A percentile compares a stretch with the other conserved stretches of the same genome.
phyloP scores from a whole-genome alignment of 2,113 vertebrate species.

The Paracanthobrama guichenoti region DNA sequence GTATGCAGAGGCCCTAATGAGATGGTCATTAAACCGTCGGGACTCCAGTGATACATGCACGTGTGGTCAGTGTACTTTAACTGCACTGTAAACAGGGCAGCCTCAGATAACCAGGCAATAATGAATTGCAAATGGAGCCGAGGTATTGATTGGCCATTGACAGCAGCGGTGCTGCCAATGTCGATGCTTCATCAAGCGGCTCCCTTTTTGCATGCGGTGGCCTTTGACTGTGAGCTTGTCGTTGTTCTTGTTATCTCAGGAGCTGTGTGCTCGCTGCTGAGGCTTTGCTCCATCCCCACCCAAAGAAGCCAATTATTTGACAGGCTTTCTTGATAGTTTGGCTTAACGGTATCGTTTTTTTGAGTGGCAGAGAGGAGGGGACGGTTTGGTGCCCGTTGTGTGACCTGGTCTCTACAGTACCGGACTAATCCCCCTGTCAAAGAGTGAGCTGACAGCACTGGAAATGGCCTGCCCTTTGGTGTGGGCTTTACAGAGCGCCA shows the following conservation, averaged over 20 bases:
- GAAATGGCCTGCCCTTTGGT: conserved; percentile 48
- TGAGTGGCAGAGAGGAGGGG: conserved; percentile 68
- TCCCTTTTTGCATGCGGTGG: conserved; percentile 73
- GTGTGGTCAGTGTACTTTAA: conserved; percentile 62
- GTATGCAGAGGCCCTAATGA: conserved; percentile 56
- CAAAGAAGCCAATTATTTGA: conserved; percentile 76
- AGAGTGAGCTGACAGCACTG: conserved; percentile 52
- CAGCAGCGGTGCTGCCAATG: conserved; percentile 68
- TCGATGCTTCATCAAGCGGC: conserved; percentile 78
- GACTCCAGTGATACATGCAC: conserved; percentile 5
- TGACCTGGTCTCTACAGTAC: conserved; percentile 42
- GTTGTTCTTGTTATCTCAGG: conserved; percentile 78
- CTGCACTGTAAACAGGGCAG: conserved; percentile 75
- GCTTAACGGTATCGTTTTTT: conserved; percentile 77
- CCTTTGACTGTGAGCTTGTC: conserved; percentile 81
- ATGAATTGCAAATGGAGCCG: conserved; percentile 84
- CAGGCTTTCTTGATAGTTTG: conserved; percentile 77
- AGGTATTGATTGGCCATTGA: conserved; percentile 81
- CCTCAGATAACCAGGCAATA: conserved; percentile 79
- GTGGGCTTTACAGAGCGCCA: conserved; percentile 41
- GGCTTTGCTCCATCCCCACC: conserved; percentile 58
- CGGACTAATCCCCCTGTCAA: conserved; percentile 54
- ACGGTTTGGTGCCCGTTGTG: conserved; percentile 38
- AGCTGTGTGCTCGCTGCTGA: conserved; percentile 66
- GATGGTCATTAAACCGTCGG: conserved; percentile 28